phyloP scores from a whole-genome alignment of 2,113 vertebrate species.

The Antigone vipio region DNA sequence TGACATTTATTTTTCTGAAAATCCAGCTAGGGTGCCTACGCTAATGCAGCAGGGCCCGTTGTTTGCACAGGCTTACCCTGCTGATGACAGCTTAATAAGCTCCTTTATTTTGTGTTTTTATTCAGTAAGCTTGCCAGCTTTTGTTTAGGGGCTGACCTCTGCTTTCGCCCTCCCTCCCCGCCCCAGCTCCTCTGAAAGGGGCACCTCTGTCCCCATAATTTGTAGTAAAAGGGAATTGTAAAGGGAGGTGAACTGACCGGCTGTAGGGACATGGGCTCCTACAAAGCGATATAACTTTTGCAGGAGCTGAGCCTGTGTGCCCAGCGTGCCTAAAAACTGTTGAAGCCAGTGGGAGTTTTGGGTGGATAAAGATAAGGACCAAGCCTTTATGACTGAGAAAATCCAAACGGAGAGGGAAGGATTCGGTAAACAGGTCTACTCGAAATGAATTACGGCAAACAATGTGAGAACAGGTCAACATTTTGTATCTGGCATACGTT shows the following conservation, averaged over 20 bases:
- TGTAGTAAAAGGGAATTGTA: conserved; percentile 39
- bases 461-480: conserved; percentile 44
- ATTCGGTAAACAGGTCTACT: not conserved
- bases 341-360: not conserved
- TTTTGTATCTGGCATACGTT: not conserved
- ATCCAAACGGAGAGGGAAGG: not conserved
- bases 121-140: conserved; percentile 65
- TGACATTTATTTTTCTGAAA: not conserved
- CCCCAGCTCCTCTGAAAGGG: conserved; percentile 33
- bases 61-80: conserved; percentile 44
- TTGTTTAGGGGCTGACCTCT: conserved; percentile 69
- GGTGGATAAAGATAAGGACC: not conserved
- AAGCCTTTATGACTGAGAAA: not conserved
- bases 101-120: conserved; percentile 68
- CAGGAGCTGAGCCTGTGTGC: not conserved
- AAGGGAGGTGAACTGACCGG: not conserved
- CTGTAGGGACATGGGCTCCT: not conserved
- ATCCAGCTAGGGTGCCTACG: not conserved
- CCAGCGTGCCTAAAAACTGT: fast-evolving
- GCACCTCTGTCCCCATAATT: conserved; percentile 49
- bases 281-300: not conserved
- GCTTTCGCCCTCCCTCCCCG: not conserved
- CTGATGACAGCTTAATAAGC: conserved; percentile 69
- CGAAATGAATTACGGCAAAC: not conserved
- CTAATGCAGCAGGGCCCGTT: not conserved